Percentiles rank a stretch among this genome's conserved stretches.
These are phyloP conservation scores for Clitarchus hookeri DNA, from an alignment of 2,888 invertebrate genomes.

Conservation along the genomic window DNA sequence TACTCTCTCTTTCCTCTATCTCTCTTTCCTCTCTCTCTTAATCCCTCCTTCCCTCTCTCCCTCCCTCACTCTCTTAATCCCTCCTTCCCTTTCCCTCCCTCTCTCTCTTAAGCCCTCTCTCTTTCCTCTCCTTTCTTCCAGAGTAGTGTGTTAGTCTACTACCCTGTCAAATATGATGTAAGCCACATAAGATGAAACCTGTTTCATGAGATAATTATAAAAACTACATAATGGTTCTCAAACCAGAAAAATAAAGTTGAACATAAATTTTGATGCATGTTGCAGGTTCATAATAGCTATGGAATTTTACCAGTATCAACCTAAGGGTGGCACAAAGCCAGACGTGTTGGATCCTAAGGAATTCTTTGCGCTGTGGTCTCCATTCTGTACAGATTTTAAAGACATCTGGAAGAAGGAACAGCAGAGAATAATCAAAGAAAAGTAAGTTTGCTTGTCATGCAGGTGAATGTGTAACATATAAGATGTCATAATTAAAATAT, in stretches of 20 bases:
- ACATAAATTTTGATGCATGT: constrained; percentile 23
- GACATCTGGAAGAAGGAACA: constrained; percentile 94
- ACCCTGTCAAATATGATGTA: not conserved
- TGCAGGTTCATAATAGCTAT: constrained; percentile 73
- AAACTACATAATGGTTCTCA: not conserved
- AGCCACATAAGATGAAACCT: not conserved
- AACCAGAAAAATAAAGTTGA: not conserved
- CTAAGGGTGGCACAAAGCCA: constrained; percentile 70
- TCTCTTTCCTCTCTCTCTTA: too few relatives aligned
- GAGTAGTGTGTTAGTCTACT: not conserved
- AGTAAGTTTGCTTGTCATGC: constrained; percentile 60
- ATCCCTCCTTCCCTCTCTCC: too few relatives aligned
- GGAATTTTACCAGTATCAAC: constrained; percentile 84
- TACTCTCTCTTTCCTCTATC: too few relatives aligned
- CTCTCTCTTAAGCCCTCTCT: too few relatives aligned
- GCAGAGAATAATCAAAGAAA: constrained; percentile 79
- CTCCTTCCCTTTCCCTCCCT: too few relatives aligned
- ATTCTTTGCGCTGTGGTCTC: constrained; percentile 87
- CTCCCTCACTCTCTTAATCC: too few relatives aligned
- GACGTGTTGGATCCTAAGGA: constrained; percentile 79
- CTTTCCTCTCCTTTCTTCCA: too few relatives aligned
- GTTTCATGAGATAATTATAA: too few relatives aligned
- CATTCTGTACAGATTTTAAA: constrained; percentile 92
- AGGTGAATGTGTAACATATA: not conserved
- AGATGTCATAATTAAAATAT: not conserved